Percentiles rank a stretch among this genome's conserved stretches.
Evolutionary conservation across 2,797 vertebrate genomes (phyloP).

Genomic region (Sarcoramphus papa): DNA sequence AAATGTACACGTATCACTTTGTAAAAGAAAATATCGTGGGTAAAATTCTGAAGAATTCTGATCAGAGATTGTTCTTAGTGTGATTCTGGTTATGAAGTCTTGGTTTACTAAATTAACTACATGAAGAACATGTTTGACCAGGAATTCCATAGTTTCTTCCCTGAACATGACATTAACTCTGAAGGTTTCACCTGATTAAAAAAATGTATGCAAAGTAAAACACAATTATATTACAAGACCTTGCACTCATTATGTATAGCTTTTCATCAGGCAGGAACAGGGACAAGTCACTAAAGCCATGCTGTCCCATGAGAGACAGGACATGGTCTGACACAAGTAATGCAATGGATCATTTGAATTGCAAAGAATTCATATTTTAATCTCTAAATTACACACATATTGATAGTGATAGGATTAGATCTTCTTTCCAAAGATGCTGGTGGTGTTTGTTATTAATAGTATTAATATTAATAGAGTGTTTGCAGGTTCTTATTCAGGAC

Average conservation of each 20-base stretch:
- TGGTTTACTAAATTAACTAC: neutral
- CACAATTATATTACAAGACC: neutral
- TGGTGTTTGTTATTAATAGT: neutral
- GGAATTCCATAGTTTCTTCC: neutral
- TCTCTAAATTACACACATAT: neutral
- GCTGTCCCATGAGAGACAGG: neutral
- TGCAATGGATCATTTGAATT: neutral
- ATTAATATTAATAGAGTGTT: neutral
- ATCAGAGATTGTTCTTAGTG: neutral
- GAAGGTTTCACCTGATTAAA: neutral
- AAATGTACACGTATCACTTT: neutral
- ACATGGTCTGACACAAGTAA: neutral
- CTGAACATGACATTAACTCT: neutral
- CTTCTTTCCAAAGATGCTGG: neutral
- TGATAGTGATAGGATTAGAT: neutral
- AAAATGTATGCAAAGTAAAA: neutral
- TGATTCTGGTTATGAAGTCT: neutral
- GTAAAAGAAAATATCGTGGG: neutral
- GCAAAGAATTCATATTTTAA: neutral
- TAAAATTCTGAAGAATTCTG: neutral
- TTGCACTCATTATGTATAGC: neutral
- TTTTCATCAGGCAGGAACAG: neutral
- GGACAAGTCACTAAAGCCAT: neutral
- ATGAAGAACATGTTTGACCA: neutral
- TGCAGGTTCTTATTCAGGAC: neutral